Base-by-base conservation (phyloP, 1,140 invertebrate genomes). In the Calliphora vicina region DNA sequence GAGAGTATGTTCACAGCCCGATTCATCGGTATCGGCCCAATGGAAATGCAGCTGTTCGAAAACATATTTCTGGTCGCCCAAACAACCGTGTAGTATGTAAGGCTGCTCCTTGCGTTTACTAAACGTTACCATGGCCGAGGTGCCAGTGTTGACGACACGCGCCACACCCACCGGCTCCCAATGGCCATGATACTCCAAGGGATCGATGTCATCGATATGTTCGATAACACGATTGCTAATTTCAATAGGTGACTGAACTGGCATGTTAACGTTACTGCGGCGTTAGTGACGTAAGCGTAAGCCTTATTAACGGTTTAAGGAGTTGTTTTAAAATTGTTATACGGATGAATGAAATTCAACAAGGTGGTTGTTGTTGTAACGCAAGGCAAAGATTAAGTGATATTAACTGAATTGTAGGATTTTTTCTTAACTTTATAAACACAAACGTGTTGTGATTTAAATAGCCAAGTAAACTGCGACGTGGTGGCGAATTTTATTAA, bases 11-110 rank as follows among this genome's bases (percentile, higher is more conserved):
- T 97, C 96, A 25, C 95, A 96, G 1, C 96, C 96, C 9, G 91
- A 89, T 23, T 92, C 92, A 84, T 95, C 93, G 72, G 93, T 93
- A 23, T 93, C 91, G 9, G 95, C 95, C 95, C 96, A 97, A 86
- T 97, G 96, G 85, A 97, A 95, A 89, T 97, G 96, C 72, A 97
- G 86, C 82, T 96, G 94, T 67, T 92, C 91, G 82, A 97, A 95
- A 27, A 93, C 90, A 87, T 95, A 96, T 83, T 92, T 93, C 29
- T 93, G 92, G 35, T 93, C 92, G 12, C 92, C 91, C 1, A 95
- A 89, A 5, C 94, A 94, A 2, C 94, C 94, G 15, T 93, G 93
- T 17, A 90, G 88, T 12, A 91, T 89, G 25, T 87, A 91, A 1
- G 90, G 90, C 74, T 90, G 89, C 23, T 90, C 85, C 74, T 89